These are phyloP conservation scores for Schizopygopsis pylzovi DNA, from an alignment of 2,797 vertebrate species.

Conservation along the genomic window DNA sequence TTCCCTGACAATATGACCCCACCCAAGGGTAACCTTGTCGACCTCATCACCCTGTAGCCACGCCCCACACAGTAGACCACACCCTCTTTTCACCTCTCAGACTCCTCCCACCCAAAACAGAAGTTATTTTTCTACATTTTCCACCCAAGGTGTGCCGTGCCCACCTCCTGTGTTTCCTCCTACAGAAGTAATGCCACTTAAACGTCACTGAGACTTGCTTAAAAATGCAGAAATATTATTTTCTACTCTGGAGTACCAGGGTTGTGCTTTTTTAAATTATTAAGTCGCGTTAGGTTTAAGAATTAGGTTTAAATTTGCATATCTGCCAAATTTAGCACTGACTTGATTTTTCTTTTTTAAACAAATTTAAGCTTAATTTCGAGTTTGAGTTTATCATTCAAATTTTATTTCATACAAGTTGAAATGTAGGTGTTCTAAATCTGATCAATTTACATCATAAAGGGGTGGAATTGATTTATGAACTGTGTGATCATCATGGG, in stretches of 20 bases:
- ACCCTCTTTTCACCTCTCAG: slow-evolving; percentile 33
- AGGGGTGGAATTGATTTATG: slow-evolving; percentile 28
- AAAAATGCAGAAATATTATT: slow-evolving; percentile 41
- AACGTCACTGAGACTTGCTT: slow-evolving; percentile 36
- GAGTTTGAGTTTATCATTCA: neutral
- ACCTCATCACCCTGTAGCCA: slow-evolving; percentile 94
- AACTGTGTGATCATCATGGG: slow-evolving; percentile 6
- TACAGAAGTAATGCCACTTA: slow-evolving; percentile 36
- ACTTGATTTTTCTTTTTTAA: slow-evolving; percentile 25
- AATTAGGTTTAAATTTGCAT: slow-evolving; percentile 33
- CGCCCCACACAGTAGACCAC: slow-evolving; percentile 47
- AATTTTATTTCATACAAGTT: neutral
- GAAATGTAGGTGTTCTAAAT: slow-evolving; percentile 7
- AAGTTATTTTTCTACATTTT: slow-evolving; percentile 72
- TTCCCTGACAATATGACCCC: slow-evolving; percentile 99
- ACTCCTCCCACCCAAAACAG: slow-evolving; percentile 39
- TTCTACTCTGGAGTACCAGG: slow-evolving; percentile 34
- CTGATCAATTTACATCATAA: slow-evolving; percentile 2
- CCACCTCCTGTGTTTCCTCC: slow-evolving; percentile 48
- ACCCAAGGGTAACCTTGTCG: slow-evolving; percentile 97
- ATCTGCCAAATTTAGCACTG: slow-evolving; percentile 36
- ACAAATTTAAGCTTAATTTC: neutral
- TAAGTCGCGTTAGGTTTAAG: no score
- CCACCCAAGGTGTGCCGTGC: slow-evolving; percentile 47
- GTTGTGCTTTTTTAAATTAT: slow-evolving; percentile 5